These are phyloP conservation scores for Philonicus albiceps DNA, from an alignment of 2,888 invertebrate species.

Conservation along the genomic window DNA sequence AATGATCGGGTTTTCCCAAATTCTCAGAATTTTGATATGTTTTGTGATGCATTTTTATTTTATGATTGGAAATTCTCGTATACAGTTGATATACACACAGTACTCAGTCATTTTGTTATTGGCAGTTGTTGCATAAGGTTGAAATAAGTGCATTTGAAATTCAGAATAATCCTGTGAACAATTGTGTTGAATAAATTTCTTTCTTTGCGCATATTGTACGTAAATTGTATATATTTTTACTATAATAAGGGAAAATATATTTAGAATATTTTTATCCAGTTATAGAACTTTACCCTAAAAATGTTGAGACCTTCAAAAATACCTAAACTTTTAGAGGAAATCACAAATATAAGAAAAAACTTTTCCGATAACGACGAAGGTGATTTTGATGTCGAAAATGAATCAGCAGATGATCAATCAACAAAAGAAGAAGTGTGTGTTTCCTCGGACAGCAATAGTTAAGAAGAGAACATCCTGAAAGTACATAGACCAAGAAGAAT, in stretches of 20 bases:
- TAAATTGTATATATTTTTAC: constrained; percentile 20
- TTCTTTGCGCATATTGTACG: too few species aligned
- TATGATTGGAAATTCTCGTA: too few species aligned
- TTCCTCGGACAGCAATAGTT: neutral
- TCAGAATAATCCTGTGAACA: too few species aligned
- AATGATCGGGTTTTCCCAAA: too few species aligned
- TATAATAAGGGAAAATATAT: constrained; percentile 6
- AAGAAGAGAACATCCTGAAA: constrained; percentile 10
- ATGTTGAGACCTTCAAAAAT: constrained; percentile 7
- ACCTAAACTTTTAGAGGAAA: neutral
- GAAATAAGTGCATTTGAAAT: too few species aligned
- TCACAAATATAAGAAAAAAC: constrained; percentile 25
- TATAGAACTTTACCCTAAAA: constrained; percentile 9
- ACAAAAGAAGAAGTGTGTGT: neutral
- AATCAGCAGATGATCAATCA: neutral
- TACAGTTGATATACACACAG: too few species aligned
- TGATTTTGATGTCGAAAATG: constrained; percentile 9
- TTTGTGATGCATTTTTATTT: too few species aligned
- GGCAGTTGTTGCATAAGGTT: too few species aligned
- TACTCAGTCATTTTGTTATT: too few species aligned
- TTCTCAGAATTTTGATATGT: too few species aligned
- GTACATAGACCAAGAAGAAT: neutral
- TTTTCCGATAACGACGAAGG: neutral
- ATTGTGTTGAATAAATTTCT: too few species aligned
- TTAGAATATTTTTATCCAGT: constrained; percentile 12